Evolutionary conservation across 2,888 invertebrate species (phyloP), one percentile per base, ranked within the genome.

Genomic region (Limnephilus rhombicus): DNA sequence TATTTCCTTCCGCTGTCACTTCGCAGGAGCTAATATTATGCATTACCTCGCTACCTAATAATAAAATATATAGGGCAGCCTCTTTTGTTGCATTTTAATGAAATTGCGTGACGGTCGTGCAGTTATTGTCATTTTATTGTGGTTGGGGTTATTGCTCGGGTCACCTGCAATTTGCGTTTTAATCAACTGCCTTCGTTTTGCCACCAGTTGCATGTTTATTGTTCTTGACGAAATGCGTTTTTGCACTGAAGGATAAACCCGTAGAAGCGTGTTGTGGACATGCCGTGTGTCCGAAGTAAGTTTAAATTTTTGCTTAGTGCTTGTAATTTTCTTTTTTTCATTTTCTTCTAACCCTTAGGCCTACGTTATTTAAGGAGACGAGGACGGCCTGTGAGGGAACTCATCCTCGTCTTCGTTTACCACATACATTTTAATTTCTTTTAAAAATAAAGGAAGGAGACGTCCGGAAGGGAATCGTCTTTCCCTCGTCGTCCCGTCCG

Each of bases 1-100:
- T 34, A 13, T 68, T 87, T 87, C 87, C 87, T 53, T 53, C 87
- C 87, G 68, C 87, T 87, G 87, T 68, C 87, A 87, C 87, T 29
- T 68, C 68, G 24, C 34, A 5, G 34, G 53, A 31, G 18, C 87
- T 87, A 53, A 87, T 87, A 87, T 29, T 53, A 87, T 87, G 49
- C 53, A 87, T 87, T 68, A 87, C 87, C 24, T 49, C 11, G 68
- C 68, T n/a, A n/a, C 34, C 3, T 68, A 68, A 68, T 68, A 68
- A 24, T 24, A 53, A 53, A 53, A 53, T 53, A 68, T 68, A 68
- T 68, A 68, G 68, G 9, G n/a, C 68, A 68, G 68, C 9, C 24
- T n/a, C 68, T 68, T 68, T 68, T 68, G 68, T 68, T 68, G 68
- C 68, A 68, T 68, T 68, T 68, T 68, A 68, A 68, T 68, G 7